Base-by-base conservation (phyloP, 2,888 invertebrate genomes). In the Athetis lepigone region DNA sequence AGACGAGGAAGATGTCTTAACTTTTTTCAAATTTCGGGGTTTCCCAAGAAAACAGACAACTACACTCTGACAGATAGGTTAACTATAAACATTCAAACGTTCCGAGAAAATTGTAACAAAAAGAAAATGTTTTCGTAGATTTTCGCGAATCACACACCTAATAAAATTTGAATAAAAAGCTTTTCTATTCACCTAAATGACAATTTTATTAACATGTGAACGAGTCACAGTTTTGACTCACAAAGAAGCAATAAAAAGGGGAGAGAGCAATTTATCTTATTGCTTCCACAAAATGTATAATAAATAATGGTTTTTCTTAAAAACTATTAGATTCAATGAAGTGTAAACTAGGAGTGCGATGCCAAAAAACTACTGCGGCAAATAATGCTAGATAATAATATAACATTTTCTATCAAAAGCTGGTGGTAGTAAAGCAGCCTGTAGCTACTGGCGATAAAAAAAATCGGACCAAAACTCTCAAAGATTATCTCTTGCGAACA, bases 161-260 rank as follows among this genome's bases (percentile, higher is more conserved):
- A 73, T 51, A 55, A 58, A 67, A 55, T 1, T 4, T 13, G 13
- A 13, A 33, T 4, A 33, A 33, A 33, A 33, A 33, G 13, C 33
- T 37, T 37, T 27, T 13, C 19, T 29, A 45, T 60, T 61, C 43
- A 56, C 43, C 47, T 18, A 27, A 11, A 45, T 42, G 56, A 72
- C 27, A 65, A 36, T 45, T 33, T 23, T 37, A 55, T 21, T 66
- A 37, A 19, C 25, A 56, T 36, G n/a, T n/a, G 19, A 42, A 19
- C 68, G 73, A 73, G 33, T 73, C 71, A 73, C 51, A 47, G 46
- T 68, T 72, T 51, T 61, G 73, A 56, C 58, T 73, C 58, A 59
- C 23, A 18, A 7, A 19, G n/a, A 13, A 42, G 42, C 7, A 59
- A 47, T 55, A 43, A 50, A 64, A 49, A 2, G 33, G 16, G 27